Evolutionary conservation across 2,113 vertebrate species (phyloP).

Genomic region (Rhagologus leucostigma): DNA sequence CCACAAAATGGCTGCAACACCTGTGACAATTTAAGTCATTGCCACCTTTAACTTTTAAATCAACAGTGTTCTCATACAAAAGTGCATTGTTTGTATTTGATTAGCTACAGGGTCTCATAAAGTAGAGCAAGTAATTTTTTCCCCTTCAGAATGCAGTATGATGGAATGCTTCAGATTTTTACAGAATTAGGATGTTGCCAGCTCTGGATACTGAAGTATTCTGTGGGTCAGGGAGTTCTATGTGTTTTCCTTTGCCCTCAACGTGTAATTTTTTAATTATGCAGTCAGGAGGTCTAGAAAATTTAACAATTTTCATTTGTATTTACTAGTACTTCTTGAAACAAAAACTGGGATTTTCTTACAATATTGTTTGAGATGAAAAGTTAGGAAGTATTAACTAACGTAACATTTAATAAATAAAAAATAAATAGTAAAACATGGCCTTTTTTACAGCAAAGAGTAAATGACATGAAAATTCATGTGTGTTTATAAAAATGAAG

Average conservation of each 20-base stretch:
- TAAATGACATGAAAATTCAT: neutral
- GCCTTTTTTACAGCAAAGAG: neutral
- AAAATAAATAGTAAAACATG: neutral
- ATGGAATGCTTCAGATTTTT: neutral
- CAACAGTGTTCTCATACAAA: neutral
- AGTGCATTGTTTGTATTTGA: neutral
- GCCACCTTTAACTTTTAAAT: neutral
- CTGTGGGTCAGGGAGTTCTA: fast-evolving
- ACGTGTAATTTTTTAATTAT: neutral
- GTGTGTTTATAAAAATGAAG: neutral
- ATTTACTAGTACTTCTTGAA: neutral
- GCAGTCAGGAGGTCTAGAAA: neutral
- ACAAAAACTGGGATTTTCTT: neutral
- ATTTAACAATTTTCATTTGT: neutral
- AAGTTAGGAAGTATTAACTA: neutral
- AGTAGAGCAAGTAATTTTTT: neutral
- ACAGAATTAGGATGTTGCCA: neutral
- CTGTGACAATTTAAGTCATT: neutral
- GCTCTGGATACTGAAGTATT: neutral
- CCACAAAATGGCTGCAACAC: neutral
- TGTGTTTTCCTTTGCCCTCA: neutral
- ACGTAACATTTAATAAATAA: neutral
- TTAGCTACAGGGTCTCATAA: neutral
- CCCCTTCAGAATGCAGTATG: neutral
- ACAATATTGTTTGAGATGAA: neutral